phyloP scores from a whole-genome alignment of 2,113 vertebrate species.

The Eulacestoma nigropectus region DNA sequence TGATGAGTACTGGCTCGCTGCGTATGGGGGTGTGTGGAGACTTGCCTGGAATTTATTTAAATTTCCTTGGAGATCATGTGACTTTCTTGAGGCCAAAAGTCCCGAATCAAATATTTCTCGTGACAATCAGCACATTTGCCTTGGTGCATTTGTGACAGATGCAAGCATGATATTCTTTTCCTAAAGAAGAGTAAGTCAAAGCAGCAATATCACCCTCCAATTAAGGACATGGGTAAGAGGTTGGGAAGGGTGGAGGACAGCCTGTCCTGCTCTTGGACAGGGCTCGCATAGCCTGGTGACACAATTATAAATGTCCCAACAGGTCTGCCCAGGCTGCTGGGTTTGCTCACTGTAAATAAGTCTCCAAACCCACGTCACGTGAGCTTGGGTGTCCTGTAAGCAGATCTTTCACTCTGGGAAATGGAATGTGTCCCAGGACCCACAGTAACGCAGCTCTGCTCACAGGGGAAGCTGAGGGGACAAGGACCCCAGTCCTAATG shows the following conservation, averaged over 20 bases:
- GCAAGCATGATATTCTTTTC: neutral
- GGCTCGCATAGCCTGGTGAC: neutral
- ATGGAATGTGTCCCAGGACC: neutral
- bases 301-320: neutral
- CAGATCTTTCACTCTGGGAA: neutral
- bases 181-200: neutral
- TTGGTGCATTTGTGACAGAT: neutral
- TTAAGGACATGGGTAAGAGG: neutral
- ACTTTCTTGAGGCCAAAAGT: neutral
- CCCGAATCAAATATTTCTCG: neutral
- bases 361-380: rapidly evolving
- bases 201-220: neutral
- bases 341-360: neutral
- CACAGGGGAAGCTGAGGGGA: neutral
- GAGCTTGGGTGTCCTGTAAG: neutral
- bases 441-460: neutral
- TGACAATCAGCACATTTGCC: neutral
- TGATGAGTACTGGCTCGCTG: neutral
- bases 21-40: rapidly evolving
- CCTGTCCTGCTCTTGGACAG: neutral
- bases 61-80: neutral
- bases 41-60: neutral
- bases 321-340: neutral
- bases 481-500: neutral
- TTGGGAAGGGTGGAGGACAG: neutral